These are phyloP conservation scores for Campylomormyrus tamandua DNA, from an alignment of 2,113 vertebrate genomes.

Conservation along the genomic window DNA sequence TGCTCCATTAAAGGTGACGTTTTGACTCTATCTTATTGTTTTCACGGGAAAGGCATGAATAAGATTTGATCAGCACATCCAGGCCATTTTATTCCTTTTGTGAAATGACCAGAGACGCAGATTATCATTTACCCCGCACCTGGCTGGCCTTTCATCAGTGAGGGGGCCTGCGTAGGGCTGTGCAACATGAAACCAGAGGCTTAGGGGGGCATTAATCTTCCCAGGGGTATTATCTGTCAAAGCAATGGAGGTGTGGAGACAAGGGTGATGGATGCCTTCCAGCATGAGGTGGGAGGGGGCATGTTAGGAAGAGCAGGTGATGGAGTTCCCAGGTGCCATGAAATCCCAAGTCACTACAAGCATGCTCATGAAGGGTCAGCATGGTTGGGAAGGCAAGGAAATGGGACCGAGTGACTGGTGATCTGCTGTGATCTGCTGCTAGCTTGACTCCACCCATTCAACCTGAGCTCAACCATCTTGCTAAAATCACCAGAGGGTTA, in stretches of 20 bases:
- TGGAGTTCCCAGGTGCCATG: neutral
- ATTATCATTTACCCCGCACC: neutral
- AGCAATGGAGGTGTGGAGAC: neutral
- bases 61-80: neutral
- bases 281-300: neutral
- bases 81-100: no score
- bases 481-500: neutral
- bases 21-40: neutral
- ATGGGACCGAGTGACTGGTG: neutral
- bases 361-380: neutral
- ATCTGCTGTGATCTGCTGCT: neutral
- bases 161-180: neutral
- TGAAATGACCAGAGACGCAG: neutral
- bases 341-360: neutral
- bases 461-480: neutral
- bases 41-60: neutral
- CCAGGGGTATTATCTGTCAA: neutral
- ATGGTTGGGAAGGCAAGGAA: neutral
- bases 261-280: neutral
- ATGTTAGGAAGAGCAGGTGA: neutral
- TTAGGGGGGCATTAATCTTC: constrained; percentile 10
- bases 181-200: neutral
- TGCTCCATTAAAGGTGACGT: neutral
- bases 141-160: neutral
- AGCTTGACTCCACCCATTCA: neutral